Base-by-base conservation (phyloP, 2,888 invertebrate genomes). In the Eupelmus urozonus region DNA sequence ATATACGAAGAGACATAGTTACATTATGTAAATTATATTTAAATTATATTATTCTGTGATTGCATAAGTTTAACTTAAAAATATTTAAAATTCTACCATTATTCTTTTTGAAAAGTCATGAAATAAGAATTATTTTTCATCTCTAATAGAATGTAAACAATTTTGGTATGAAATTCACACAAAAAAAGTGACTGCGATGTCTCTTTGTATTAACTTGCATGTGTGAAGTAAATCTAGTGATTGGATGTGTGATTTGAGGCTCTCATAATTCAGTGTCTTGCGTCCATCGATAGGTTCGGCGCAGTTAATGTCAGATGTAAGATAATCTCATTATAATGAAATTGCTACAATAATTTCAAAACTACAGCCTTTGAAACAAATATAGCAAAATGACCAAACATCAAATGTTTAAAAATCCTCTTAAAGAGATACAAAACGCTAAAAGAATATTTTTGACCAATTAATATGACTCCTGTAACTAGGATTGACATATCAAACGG, bases 401-500 rank as follows among this genome's bases (percentile, higher is more conserved):
- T 67, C 67, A 75, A 65, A 76, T 76, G 25, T 71, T 76, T 67
- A 66, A 62, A 63, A 71, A 69, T 65, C 40, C 55, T 69, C 53
- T 63, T 42, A 42, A 59, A 62, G 66, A 71, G 34, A 77, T 69
- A 63, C 27, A 59, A 76, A 70, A 60, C 29, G 55, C 34, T 76
- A 60, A 74, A 71, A 67, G 45, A 76, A 72, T 76, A 72, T 78
- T 78, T 80, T 78, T 78, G 80, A 76, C 72, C 78, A 80, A 80
- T 72, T 60, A 27, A 63, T 59, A 27, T 25, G 72, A 76, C 75
- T 78, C 75, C 76, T 72, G 4, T 69, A 78, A 78, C 59, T 78
- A 80, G 60, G 45, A 65, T 57, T 72, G 59, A 80, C 80, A 80
- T 80, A 80, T 80, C 80, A 80, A 80, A 69, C n/a, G 63, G 69